These are phyloP conservation scores for Sphaeramia orbicularis DNA, from an alignment of 2,797 vertebrate genomes.

Conservation along the genomic window DNA sequence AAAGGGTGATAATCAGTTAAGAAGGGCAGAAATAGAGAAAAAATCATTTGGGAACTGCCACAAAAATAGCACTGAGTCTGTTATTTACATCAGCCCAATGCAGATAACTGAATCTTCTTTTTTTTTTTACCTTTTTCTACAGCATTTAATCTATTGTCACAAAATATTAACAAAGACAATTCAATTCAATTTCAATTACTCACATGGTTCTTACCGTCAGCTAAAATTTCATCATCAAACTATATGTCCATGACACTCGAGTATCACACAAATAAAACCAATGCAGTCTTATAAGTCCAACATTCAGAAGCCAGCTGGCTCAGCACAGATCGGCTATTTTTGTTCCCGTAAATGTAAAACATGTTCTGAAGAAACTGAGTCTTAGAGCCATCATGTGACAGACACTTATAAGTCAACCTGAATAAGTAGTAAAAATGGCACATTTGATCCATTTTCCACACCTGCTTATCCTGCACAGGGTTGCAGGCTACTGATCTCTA, in stretches of 20 bases:
- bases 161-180: too few species aligned
- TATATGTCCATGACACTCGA: not conserved
- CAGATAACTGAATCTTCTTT: too few species aligned
- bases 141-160: too few species aligned
- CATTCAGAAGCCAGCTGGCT: slow-evolving; percentile 1
- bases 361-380: not conserved
- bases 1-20: too few species aligned
- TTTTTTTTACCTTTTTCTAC: too few species aligned
- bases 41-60: too few species aligned
- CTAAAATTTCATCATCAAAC: too few species aligned
- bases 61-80: too few species aligned
- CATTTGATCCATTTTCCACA: not conserved
- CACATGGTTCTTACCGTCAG: too few species aligned
- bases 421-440: slow-evolving; percentile 1
- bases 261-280: not conserved
- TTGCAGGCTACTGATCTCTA: not conserved
- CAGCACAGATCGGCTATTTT: not conserved
- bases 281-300: not conserved
- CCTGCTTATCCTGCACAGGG: not conserved
- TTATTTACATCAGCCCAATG: too few species aligned
- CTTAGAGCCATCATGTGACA: not conserved
- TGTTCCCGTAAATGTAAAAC: not conserved
- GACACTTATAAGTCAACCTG: not conserved
- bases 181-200: too few species aligned
- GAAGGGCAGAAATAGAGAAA: too few species aligned